Conservation (phyloP, 2,888 invertebrate genomes). For the Caenorhabditis sp. region DNA sequence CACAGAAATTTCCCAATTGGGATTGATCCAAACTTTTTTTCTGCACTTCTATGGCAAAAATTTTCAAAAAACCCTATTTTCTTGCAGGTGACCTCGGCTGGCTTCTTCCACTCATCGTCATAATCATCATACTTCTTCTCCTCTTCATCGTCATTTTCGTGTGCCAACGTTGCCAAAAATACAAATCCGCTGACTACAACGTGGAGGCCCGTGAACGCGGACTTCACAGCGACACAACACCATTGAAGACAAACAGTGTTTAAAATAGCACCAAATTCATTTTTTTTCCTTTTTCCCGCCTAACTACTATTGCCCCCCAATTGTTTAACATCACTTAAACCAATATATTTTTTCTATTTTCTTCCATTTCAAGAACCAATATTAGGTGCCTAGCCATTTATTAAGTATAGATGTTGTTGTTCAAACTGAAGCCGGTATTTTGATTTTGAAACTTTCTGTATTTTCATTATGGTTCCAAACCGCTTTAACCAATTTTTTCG, state of each 20-base stretch:
- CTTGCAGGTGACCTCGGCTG: conserved; percentile 58
- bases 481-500: conserved; percentile 10
- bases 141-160: conserved; percentile 61
- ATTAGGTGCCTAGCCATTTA: neutral
- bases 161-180: conserved; percentile 53
- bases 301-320: neutral
- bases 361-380: neutral
- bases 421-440: conserved; percentile 16
- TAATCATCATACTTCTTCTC: conserved; percentile 61
- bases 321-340: neutral
- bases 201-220: conserved; percentile 42
- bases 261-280: conserved; percentile 5
- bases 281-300: neutral
- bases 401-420: conserved; percentile 10
- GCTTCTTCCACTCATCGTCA: conserved; percentile 63
- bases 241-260: conserved; percentile 36
- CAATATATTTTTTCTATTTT: too few relatives aligned
- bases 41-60: too few relatives aligned
- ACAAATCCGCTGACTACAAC: conserved; percentile 60
- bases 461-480: conserved; percentile 1
- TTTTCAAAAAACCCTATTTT: too few relatives aligned
- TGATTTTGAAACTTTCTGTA: neutral
- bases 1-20: too few relatives aligned
- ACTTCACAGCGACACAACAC: conserved; percentile 33
- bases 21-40: too few relatives aligned